These are phyloP conservation scores for Dasyurus viverrinus DNA, from an alignment of 2,113 vertebrate genomes.

Conservation along the genomic window DNA sequence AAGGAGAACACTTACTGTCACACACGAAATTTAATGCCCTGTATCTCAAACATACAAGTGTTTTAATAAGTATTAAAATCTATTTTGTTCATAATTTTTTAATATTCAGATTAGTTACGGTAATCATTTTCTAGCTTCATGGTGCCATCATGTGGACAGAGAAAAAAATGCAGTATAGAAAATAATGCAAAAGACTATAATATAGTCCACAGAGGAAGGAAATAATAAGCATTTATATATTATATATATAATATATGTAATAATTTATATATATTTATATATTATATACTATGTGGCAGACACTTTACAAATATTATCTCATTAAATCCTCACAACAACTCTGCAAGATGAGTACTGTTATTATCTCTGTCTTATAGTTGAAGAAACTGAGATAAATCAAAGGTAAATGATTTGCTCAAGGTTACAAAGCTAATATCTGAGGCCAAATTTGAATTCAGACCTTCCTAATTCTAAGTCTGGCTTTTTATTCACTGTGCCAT, in stretches of 20 bases:
- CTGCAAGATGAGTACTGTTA: not conserved
- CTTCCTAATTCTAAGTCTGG: not conserved
- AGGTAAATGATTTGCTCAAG: not conserved
- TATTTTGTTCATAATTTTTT: not conserved
- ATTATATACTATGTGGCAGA: not conserved
- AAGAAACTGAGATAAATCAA: not conserved
- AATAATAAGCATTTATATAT: not conserved
- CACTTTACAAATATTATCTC: not conserved
- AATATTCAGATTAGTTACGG: not conserved
- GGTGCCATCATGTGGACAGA: conserved; percentile 46
- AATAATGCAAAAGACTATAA: not conserved
- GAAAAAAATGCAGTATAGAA: not conserved
- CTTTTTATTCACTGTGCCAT: not conserved
- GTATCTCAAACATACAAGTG: not conserved
- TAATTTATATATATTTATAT: too few relatives aligned
- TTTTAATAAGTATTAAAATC: conserved; percentile 8
- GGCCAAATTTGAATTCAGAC: not conserved
- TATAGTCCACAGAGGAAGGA: not conserved
- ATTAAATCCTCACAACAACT: not conserved
- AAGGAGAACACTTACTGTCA: not conserved
- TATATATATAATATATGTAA: too few relatives aligned
- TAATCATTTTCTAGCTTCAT: conserved; percentile 25
- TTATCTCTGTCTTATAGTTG: not conserved
- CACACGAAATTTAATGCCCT: not conserved
- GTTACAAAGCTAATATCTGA: not conserved